Conservation (phyloP, 2,113 vertebrate genomes). For the Cebidichthys violaceus region DNA sequence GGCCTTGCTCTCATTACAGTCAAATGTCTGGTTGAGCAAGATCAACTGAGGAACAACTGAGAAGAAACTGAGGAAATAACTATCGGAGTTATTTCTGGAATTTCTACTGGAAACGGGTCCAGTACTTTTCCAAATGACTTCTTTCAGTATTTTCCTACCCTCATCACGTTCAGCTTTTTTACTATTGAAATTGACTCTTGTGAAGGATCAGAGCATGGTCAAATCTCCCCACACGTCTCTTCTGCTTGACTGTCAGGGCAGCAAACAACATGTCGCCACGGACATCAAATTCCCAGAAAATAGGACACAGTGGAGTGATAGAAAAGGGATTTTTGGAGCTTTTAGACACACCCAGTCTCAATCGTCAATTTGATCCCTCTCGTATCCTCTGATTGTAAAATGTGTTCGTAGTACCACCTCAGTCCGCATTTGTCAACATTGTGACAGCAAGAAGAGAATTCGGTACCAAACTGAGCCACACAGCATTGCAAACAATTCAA, state of each 20-base stretch:
- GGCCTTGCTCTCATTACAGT: background rate
- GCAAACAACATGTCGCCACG: slow-evolving; percentile 17
- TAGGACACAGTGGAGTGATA: slow-evolving; percentile 4
- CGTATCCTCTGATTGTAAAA: slow-evolving; percentile 23
- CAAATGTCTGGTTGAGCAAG: background rate
- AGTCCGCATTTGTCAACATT: background rate
- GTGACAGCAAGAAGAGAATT: background rate
- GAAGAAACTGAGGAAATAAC: too few relatives aligned
- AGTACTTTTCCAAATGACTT: too few relatives aligned
- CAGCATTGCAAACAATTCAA: background rate
- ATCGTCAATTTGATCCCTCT: slow-evolving; percentile 31
- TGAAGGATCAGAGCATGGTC: background rate
- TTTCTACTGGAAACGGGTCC: too few relatives aligned
- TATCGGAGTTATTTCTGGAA: too few relatives aligned
- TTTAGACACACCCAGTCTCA: slow-evolving; percentile 26
- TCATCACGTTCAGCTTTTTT: too few relatives aligned
- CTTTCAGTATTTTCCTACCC: too few relatives aligned
- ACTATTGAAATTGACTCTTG: background rate
- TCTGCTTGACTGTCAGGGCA: slow-evolving; percentile 28
- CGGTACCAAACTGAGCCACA: background rate
- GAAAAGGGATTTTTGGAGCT: slow-evolving; percentile 9
- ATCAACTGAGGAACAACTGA: too few relatives aligned
- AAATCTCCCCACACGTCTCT: background rate
- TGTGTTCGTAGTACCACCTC: background rate
- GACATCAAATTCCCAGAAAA: slow-evolving; percentile 43